These are phyloP conservation scores for Mythimna loreyi DNA, from an alignment of 2,888 invertebrate genomes.

Conservation along the genomic window DNA sequence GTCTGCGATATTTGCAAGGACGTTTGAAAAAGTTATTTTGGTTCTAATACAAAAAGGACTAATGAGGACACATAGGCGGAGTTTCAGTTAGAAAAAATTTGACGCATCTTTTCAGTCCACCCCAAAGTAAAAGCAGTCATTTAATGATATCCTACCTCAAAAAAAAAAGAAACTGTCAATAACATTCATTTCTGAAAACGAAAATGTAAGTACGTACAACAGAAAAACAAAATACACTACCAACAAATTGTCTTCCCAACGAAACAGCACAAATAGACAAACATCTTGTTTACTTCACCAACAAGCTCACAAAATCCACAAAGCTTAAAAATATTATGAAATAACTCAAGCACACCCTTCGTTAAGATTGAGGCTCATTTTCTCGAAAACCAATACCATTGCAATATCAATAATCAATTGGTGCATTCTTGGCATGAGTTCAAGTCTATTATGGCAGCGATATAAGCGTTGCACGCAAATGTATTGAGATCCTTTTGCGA, in stretches of 20 bases:
- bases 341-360: conserved; percentile 69
- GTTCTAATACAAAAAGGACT: too few relatives aligned
- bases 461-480: conserved; percentile 82
- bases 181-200: conserved; percentile 11
- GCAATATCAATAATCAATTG: conserved; percentile 91
- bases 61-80: too few relatives aligned
- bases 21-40: too few relatives aligned
- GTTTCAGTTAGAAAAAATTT: too few relatives aligned
- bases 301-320: conserved; percentile 36
- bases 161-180: not conserved
- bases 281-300: conserved; percentile 47
- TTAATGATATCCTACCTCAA: too few relatives aligned
- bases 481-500: conserved; percentile 82
- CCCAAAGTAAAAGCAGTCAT: too few relatives aligned
- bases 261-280: conserved; percentile 33
- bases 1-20: too few relatives aligned
- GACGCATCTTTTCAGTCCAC: too few relatives aligned
- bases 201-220: not conserved
- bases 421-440: conserved; percentile 88
- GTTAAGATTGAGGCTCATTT: conserved; percentile 77
- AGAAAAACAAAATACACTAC: conserved; percentile 23
- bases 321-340: conserved; percentile 62
- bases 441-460: conserved; percentile 86
- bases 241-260: conserved; percentile 16
- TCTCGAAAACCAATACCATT: conserved; percentile 85